Conservation (phyloP, 2,797 vertebrate genomes). For the Manis crassicaudata region DNA sequence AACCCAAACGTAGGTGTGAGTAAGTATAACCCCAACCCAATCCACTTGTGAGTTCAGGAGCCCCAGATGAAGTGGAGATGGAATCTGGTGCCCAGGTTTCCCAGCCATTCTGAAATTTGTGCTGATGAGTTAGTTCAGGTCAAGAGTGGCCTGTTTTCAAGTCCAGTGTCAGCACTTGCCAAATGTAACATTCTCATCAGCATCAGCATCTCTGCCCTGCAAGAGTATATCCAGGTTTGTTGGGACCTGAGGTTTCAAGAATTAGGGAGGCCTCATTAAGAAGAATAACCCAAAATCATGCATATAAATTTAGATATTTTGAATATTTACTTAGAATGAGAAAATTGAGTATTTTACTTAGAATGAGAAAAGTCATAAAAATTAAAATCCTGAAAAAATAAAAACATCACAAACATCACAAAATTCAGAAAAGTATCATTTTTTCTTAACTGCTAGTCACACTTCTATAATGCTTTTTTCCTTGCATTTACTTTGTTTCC, state of each 20-base stretch:
- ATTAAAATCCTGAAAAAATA: background rate
- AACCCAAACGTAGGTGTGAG: background rate
- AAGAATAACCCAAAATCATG: background rate
- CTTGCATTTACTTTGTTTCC: background rate
- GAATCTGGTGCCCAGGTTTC: background rate
- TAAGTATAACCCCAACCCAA: too few relatives aligned
- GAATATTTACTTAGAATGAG: background rate
- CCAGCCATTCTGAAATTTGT: background rate
- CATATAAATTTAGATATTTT: background rate
- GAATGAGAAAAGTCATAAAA: background rate
- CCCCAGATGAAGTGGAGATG: background rate
- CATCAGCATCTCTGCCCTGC: background rate
- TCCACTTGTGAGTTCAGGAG: background rate
- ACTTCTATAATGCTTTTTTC: background rate
- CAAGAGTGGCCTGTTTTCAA: background rate
- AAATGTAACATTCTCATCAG: background rate
- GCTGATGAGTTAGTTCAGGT: background rate
- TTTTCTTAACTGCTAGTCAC: background rate
- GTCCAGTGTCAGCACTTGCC: background rate
- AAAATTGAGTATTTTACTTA: background rate
- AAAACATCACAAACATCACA: background rate
- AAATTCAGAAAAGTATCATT: background rate
- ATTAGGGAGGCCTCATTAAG: background rate
- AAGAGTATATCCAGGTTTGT: background rate
- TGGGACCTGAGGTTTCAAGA: background rate